Conservation (phyloP, 2,797 vertebrate genomes). For the Halcyon smyrnensis region DNA sequence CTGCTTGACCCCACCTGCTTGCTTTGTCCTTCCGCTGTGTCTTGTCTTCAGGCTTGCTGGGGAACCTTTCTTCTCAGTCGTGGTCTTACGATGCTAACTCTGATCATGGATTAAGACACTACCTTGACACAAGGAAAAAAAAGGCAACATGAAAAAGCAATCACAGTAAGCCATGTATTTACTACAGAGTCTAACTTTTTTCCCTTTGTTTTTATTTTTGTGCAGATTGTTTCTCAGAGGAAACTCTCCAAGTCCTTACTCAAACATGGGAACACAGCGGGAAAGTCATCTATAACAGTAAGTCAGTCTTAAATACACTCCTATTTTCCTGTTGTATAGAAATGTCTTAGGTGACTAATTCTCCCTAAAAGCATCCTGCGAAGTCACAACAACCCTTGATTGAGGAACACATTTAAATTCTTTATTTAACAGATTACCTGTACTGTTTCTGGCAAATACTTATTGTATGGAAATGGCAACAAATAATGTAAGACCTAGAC, state of each 20-base stretch:
- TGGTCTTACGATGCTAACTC: not conserved
- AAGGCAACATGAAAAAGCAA: not conserved
- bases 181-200: not conserved
- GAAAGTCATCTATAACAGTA: slow-evolving; percentile 98
- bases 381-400: not conserved
- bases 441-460: not conserved
- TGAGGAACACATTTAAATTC: not conserved
- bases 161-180: not conserved
- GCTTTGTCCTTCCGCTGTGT: not conserved
- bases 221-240: slow-evolving; percentile 97
- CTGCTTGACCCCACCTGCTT: not conserved
- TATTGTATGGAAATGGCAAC: not conserved
- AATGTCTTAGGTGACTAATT: not conserved
- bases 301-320: not conserved
- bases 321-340: slow-evolving; percentile 2
- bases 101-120: not conserved
- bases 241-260: slow-evolving; percentile 95
- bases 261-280: slow-evolving; percentile 96
- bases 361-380: slow-evolving; percentile 1
- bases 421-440: not conserved
- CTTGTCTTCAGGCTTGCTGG: not conserved
- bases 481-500: not conserved
- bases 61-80: not conserved
- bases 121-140: not conserved
- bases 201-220: slow-evolving; percentile 46